Evolutionary conservation across 1,140 invertebrate genomes (phyloP), one percentile per base, ranked within the genome.

Genomic region (Penaeus indicus): DNA sequence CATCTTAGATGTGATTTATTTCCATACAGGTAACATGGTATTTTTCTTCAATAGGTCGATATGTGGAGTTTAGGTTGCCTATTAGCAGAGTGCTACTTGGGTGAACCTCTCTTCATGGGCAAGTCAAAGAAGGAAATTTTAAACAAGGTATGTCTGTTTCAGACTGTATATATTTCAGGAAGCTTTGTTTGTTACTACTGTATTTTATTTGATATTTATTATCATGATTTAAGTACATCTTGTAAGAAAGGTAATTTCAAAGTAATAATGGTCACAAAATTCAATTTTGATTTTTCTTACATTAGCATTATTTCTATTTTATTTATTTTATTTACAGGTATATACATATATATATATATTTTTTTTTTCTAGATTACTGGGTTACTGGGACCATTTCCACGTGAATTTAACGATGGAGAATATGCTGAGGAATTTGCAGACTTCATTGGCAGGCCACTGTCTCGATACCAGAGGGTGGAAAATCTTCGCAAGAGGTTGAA

Each of bases 31-130:
- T 92, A 54, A 54, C 54, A 54, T 54, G 94, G 94, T 78, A 93
- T 94, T 63, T 63, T 86, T 21, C n/a, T 86, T 60, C 32, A 62
- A 92, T 93, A 94, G 38, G 95, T 95, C 84, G 95, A 95, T 91
- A 95, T 95, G 94, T 95, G 95, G 95, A 95, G 93, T 84, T 89
- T 94, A 42, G 92, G 92, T 19, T 95, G 95, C 91, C 95, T 95
- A 90, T 91, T 95, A 60, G 95, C 94, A 60, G 95, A 95, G 92
- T 92, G 95, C 16, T 93, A 95, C 67, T 94, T 94, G 16, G 95
- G 95, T 16, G 94, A 94, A 91, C 95, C 95, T 10, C 91, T 95
- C 27, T 94, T 95, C 90, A 94, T 94, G 18, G 95, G 95, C n/a
- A 94, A 95, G 92, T 94, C 95, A 92, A 95, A 95, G 92, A 93